These are phyloP conservation scores for Arbacia lixula DNA, from an alignment of 53 echinoderm and acorn worm species.

Conservation along the genomic window DNA sequence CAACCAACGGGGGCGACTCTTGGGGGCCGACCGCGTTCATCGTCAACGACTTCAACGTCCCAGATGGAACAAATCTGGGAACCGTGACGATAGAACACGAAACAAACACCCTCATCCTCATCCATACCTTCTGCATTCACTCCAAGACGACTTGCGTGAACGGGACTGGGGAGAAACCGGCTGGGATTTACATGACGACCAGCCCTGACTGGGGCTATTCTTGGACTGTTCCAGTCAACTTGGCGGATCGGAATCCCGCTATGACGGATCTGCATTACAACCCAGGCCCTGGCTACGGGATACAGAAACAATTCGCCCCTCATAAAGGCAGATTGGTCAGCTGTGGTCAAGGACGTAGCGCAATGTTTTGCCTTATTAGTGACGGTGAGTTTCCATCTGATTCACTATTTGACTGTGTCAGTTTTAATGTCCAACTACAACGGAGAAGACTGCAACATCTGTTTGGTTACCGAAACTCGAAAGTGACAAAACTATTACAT, in stretches of 20 bases:
- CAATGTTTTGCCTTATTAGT: slow-evolving; percentile 60
- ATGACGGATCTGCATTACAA: slow-evolving; percentile 29
- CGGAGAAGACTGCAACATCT: no score
- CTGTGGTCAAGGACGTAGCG: slow-evolving; percentile 59
- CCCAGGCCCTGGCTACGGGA: slow-evolving; percentile 71
- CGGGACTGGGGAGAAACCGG: slow-evolving; percentile 37
- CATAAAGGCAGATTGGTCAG: slow-evolving; percentile 67
- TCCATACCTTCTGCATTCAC: slow-evolving; percentile 67
- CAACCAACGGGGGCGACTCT: slow-evolving; percentile 49
- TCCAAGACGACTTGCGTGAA: slow-evolving; percentile 12
- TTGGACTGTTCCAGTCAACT: slow-evolving; percentile 57
- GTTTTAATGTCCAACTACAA: no score
- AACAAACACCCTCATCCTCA: slow-evolving; percentile 51
- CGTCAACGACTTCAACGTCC: slow-evolving; percentile 52
- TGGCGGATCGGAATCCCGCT: slow-evolving; percentile 44
- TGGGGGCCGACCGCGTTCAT: slow-evolving; percentile 60
- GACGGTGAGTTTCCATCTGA: slow-evolving; percentile 75
- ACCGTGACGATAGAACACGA: slow-evolving; percentile 56
- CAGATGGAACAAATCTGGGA: slow-evolving; percentile 64
- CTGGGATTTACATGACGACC: slow-evolving; percentile 56
- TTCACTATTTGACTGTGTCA: no score
- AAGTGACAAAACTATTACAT: no score
- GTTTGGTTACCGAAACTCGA: no score
- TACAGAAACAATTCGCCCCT: slow-evolving; percentile 62
- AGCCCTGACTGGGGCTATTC: slow-evolving; percentile 68